Conservation (phyloP, 2,797 vertebrate genomes). For the Muscicapa comitata region DNA sequence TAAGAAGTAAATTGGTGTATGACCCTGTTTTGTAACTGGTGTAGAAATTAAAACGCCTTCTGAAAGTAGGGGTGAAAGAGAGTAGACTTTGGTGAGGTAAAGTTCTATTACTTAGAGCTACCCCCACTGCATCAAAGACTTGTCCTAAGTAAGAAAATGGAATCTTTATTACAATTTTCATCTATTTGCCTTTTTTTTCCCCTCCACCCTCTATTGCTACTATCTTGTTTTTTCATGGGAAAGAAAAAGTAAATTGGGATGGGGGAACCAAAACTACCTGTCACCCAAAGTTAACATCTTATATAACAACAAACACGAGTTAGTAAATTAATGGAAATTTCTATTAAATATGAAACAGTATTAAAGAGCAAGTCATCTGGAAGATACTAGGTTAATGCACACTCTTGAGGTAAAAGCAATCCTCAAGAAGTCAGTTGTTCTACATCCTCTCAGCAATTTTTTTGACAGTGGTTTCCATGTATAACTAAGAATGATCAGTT, state of each 20-base stretch:
- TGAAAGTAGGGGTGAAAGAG: background rate
- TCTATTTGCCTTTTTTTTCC: background rate
- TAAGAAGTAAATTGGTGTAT: background rate
- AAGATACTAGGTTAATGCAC: background rate
- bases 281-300: background rate
- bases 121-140: background rate
- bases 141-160: background rate
- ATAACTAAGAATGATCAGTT: background rate
- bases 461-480: background rate
- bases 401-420: background rate
- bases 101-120: background rate
- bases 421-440: background rate
- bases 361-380: background rate
- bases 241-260: background rate
- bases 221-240: background rate
- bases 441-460: background rate
- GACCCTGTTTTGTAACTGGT: background rate
- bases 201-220: background rate
- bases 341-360: background rate
- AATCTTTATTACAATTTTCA: background rate
- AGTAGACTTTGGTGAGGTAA: background rate
- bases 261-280: background rate
- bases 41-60: background rate
- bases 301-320: fast-evolving
- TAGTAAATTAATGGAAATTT: background rate